Conservation (phyloP, 2,113 vertebrate species). For the Crotalus viridis region DNA sequence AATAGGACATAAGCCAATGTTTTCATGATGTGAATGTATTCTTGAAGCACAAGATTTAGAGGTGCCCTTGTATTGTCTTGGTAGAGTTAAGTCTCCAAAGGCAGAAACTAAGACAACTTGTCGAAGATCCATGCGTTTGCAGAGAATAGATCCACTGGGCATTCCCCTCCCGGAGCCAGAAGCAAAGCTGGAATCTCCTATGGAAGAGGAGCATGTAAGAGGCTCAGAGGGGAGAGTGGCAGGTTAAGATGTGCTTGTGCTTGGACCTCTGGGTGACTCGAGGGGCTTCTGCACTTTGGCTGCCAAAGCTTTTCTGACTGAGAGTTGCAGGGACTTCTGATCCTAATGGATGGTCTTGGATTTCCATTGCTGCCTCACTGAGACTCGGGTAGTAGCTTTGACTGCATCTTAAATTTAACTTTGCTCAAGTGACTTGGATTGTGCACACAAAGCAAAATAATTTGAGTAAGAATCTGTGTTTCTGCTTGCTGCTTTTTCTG, state of each 20-base stretch:
- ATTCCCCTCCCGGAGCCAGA: fast-evolving
- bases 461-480: background rate
- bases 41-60: background rate
- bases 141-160: slow-evolving; percentile 48
- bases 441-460: background rate
- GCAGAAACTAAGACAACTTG: slow-evolving; percentile 39
- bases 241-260: fast-evolving
- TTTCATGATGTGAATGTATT: background rate
- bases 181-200: background rate
- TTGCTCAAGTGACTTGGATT: background rate
- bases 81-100: slow-evolving; percentile 64
- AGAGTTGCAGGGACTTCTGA: background rate
- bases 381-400: no score
- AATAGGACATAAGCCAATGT: background rate
- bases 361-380: background rate
- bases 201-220: slow-evolving; percentile 65
- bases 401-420: background rate
- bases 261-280: background rate
- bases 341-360: background rate
- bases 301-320: background rate
- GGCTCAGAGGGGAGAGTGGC: background rate
- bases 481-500: background rate
- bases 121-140: slow-evolving; percentile 72
- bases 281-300: background rate
- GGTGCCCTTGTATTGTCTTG: fast-evolving